phyloP scores from a whole-genome alignment of 1,140 invertebrate species.

The Macrobrachium nipponense region DNA sequence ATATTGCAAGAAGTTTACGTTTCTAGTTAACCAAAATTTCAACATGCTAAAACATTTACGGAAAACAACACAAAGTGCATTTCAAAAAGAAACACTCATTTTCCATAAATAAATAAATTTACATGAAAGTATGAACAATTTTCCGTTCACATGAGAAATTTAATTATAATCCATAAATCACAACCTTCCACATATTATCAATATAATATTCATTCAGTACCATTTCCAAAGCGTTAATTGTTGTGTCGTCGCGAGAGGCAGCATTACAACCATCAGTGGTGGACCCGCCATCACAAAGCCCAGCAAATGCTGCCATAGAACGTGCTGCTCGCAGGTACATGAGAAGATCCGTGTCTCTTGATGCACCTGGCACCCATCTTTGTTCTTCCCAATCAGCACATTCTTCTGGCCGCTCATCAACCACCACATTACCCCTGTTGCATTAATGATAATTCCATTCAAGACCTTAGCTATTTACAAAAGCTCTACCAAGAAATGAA shows the following conservation, averaged over 20 bases:
- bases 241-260: constrained; percentile 96
- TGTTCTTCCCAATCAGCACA: constrained; percentile 82
- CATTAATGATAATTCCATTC: too few species aligned
- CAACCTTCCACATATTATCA: too few species aligned
- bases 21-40: neutral
- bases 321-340: constrained; percentile 97
- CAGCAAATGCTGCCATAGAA: constrained; percentile 94
- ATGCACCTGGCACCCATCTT: constrained; percentile 91
- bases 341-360: constrained; percentile 92
- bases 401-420: constrained; percentile 45
- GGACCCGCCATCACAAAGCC: constrained; percentile 98
- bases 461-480: too few species aligned
- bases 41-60: neutral
- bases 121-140: too few species aligned
- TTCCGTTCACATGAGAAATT: too few species aligned
- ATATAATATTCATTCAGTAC: constrained; percentile 67
- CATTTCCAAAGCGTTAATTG: constrained; percentile 95
- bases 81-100: too few species aligned
- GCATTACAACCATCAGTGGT: constrained; percentile 96
- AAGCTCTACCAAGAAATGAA: too few species aligned
- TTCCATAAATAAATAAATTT: too few species aligned
- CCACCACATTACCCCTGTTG: constrained; percentile 43
- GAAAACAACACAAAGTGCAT: neutral
- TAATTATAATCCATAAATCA: too few species aligned
- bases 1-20: neutral